Evolutionary conservation across 2,113 vertebrate species (phyloP).

Genomic region (Microtus richardsoni): DNA sequence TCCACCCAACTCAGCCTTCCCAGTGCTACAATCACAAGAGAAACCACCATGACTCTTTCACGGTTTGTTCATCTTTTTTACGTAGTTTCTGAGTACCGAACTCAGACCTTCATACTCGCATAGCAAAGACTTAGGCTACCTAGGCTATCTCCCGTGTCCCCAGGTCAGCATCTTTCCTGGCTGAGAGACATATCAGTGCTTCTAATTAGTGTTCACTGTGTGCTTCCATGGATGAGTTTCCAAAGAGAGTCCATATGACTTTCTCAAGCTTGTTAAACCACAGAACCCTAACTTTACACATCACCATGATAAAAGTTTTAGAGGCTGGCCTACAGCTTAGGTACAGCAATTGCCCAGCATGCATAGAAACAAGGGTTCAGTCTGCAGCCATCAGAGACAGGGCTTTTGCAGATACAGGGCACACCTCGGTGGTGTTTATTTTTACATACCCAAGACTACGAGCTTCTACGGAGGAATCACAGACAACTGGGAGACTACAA

Average conservation of each 20-base stretch:
- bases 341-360: neutral
- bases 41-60: neutral
- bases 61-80: neutral
- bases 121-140: neutral
- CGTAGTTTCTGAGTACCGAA: neutral
- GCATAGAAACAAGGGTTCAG: neutral
- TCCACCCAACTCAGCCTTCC: neutral
- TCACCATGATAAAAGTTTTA: neutral
- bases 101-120: neutral
- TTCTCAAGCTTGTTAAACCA: neutral
- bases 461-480: neutral
- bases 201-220: neutral
- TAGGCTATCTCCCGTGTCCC: neutral
- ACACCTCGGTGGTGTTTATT: neutral
- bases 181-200: neutral
- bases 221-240: neutral
- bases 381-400: neutral
- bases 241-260: neutral
- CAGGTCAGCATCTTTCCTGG: neutral
- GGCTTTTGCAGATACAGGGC: neutral
- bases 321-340: neutral
- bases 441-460: neutral
- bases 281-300: neutral
- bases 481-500: neutral
- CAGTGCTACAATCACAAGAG: neutral